These are phyloP conservation scores for Callospermophilus lateralis DNA, from an alignment of 2,113 vertebrate species.

Conservation along the genomic window DNA sequence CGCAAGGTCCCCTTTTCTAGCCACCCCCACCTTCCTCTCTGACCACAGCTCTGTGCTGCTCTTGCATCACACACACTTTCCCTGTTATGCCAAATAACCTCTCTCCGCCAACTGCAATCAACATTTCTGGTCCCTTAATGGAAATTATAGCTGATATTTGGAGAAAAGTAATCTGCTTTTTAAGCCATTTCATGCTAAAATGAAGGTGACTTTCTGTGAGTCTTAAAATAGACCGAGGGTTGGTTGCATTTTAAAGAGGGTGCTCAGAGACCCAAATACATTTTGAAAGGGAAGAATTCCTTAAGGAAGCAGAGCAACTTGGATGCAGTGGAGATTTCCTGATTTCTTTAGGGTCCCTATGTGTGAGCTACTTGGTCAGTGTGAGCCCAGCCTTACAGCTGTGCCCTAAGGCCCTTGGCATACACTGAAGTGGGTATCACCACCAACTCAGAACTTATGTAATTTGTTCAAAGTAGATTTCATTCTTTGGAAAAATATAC, in stretches of 20 bases:
- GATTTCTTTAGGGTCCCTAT: background rate
- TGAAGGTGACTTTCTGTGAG: background rate
- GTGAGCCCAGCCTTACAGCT: background rate
- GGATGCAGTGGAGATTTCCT: fast-evolving
- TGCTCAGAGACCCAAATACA: background rate
- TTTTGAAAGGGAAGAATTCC: background rate
- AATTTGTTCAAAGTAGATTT: background rate
- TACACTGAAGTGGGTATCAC: background rate
- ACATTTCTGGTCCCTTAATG: constrained; percentile 37
- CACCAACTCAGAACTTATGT: background rate
- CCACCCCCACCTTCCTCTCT: background rate
- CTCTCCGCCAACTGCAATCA: background rate
- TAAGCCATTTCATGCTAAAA: constrained; percentile 31
- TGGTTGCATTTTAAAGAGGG: background rate
- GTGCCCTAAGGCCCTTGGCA: background rate
- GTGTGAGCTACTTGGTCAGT: fast-evolving
- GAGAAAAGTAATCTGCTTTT: constrained; percentile 52
- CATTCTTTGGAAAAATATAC: background rate
- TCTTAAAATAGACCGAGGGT: background rate
- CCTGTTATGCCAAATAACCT: background rate
- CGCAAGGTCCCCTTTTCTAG: too few relatives aligned
- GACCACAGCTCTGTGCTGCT: background rate
- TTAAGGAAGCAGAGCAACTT: background rate
- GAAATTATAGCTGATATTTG: constrained; percentile 36
- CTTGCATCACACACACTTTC: background rate